Evolutionary conservation across 2,113 vertebrate species (phyloP).

Genomic region (Podarcis cretensis): DNA sequence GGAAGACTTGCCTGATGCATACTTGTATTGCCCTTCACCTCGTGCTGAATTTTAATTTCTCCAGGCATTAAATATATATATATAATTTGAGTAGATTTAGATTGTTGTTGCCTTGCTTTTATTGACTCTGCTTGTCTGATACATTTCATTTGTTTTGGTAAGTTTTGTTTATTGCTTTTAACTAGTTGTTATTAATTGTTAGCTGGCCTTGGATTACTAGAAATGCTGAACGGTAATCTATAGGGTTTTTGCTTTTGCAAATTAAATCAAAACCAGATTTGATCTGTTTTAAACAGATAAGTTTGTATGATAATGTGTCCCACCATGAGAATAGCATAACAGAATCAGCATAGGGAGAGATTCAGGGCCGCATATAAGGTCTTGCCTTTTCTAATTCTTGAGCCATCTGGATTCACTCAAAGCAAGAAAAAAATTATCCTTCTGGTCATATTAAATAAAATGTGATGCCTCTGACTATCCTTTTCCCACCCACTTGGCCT

Average conservation of each 20-base stretch:
- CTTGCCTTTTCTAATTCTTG: neutral
- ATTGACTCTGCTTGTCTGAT: neutral
- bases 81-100: neutral
- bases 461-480: neutral
- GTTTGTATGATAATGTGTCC: neutral
- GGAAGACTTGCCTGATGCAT: neutral
- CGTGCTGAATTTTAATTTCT: neutral
- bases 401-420: constrained; percentile 37
- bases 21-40: neutral
- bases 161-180: neutral
- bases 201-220: neutral
- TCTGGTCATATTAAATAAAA: constrained; percentile 13
- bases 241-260: neutral
- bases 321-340: neutral
- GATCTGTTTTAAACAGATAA: neutral
- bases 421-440: neutral
- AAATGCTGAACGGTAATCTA: neutral
- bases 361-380: neutral
- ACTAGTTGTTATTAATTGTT: neutral
- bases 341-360: neutral
- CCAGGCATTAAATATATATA: neutral
- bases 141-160: neutral
- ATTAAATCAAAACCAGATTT: neutral
- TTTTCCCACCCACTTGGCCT: neutral
- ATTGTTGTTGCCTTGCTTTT: neutral